Evolutionary conservation across 2,888 invertebrate genomes (phyloP).

Genomic region (Limnephilus auricula): DNA sequence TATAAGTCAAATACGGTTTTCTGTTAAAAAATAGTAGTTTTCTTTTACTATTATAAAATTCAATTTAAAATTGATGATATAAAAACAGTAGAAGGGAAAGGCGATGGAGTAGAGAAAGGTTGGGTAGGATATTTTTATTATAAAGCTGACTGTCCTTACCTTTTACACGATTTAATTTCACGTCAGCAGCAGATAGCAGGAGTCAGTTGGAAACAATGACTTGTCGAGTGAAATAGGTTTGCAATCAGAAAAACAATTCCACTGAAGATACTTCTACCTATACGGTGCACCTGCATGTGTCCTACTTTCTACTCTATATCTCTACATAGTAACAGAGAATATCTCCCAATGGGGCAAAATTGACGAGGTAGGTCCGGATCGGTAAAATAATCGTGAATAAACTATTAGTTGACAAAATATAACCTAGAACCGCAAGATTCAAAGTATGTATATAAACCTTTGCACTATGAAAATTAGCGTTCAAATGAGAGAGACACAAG

Average conservation of each 20-base stretch:
- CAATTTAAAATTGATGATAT: too few species aligned
- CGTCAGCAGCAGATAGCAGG: not conserved
- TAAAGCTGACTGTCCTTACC: not conserved
- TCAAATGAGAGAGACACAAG: too few species aligned
- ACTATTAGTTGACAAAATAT: too few species aligned
- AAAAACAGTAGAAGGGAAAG: too few species aligned
- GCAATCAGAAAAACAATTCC: conserved; percentile 2
- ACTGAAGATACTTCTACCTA: not conserved
- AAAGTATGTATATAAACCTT: too few species aligned
- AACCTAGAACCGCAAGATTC: too few species aligned
- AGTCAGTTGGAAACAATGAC: not conserved
- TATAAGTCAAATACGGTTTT: too few species aligned
- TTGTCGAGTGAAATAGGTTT: not conserved
- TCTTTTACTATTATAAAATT: too few species aligned
- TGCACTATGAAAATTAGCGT: too few species aligned
- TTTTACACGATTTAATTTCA: not conserved
- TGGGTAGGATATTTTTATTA: not conserved
- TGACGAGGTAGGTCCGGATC: not conserved
- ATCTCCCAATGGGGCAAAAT: not conserved
- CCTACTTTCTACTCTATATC: not conserved
- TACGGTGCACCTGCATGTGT: not conserved
- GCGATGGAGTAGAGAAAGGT: too few species aligned
- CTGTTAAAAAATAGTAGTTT: too few species aligned
- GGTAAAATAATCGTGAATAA: not conserved
- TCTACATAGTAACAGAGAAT: not conserved